Evolutionary conservation across 2,797 vertebrate genomes (phyloP).

Genomic region (Parauchenoglanis ngamensis): DNA sequence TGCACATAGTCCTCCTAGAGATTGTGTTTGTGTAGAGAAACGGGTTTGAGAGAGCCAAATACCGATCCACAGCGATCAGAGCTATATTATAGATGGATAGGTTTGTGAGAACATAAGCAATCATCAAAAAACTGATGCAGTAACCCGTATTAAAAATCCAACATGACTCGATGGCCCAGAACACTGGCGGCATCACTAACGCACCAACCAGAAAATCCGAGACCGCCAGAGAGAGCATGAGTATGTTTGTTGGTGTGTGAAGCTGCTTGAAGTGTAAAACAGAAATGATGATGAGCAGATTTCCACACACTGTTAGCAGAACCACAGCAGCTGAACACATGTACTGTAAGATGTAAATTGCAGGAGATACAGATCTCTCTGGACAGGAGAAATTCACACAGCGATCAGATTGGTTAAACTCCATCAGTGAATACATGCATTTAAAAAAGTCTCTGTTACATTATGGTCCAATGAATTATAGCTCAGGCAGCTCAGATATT

Average conservation of each 20-base stretch:
- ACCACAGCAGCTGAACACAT: not conserved
- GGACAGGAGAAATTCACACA: slow-evolving; percentile 34
- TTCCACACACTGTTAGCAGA: not conserved
- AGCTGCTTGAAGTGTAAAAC: slow-evolving; percentile 36
- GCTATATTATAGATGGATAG: slow-evolving; percentile 27
- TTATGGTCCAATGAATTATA: no score
- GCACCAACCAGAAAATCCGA: not conserved
- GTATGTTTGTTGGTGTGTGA: slow-evolving; percentile 53
- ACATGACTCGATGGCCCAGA: slow-evolving; percentile 10
- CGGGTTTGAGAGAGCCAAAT: no score
- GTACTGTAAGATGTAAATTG: slow-evolving; percentile 32
- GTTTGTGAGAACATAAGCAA: not conserved
- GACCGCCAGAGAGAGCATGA: not conserved
- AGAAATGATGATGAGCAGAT: not conserved
- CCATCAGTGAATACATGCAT: not conserved
- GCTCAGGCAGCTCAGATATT: no score
- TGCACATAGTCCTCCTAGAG: no score
- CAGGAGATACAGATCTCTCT: slow-evolving; percentile 39
- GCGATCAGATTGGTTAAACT: slow-evolving; percentile 5
- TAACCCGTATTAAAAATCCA: slow-evolving; percentile 28
- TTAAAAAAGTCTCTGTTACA: no score
- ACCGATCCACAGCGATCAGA: slow-evolving; percentile 29
- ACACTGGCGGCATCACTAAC: not conserved
- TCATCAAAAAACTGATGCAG: not conserved
- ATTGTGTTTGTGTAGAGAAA: no score